Conservation (phyloP, 1,140 invertebrate species). For the Drosophila grimshawi region DNA sequence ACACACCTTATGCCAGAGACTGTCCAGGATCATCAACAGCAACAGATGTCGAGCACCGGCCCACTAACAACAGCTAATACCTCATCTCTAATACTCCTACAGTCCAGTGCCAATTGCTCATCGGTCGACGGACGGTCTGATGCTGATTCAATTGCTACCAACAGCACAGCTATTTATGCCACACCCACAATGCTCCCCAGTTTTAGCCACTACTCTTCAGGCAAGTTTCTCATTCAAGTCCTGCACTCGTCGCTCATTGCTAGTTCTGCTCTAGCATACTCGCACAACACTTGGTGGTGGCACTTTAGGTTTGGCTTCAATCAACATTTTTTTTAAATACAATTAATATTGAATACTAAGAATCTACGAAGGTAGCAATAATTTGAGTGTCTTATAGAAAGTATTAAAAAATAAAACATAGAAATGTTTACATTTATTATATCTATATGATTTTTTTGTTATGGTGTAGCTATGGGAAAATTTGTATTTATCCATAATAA, state of each 20-base stretch:
- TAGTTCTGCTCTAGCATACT: slow-evolving; percentile 5
- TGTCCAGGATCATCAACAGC: slow-evolving; percentile 31
- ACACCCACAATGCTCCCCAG: slow-evolving; percentile 88
- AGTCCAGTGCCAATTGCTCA: slow-evolving; percentile 20
- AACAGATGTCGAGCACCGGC: slow-evolving; percentile 28
- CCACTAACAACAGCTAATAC: slow-evolving; percentile 28
- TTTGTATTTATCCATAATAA: neutral
- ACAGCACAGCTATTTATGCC: slow-evolving; percentile 85
- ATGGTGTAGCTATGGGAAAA: neutral
- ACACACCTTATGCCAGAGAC: slow-evolving; percentile 24
- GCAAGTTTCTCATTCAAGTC: slow-evolving; percentile 85
- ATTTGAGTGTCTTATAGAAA: neutral
- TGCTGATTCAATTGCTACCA: slow-evolving; percentile 81
- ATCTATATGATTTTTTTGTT: neutral
- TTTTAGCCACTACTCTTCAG: slow-evolving; percentile 90
- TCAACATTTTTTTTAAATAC: neutral
- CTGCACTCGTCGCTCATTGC: slow-evolving; percentile 11
- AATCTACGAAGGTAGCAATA: neutral
- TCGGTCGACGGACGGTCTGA: slow-evolving; percentile 68
- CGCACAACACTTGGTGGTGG: slow-evolving; percentile 24
- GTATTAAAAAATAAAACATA: neutral
- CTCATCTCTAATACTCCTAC: slow-evolving; percentile 20
- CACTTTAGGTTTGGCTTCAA: neutral
- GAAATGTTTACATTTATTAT: neutral
- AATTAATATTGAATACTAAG: neutral